phyloP scores from a whole-genome alignment of 2,888 invertebrate species.

The Hypena proboscidalis region DNA sequence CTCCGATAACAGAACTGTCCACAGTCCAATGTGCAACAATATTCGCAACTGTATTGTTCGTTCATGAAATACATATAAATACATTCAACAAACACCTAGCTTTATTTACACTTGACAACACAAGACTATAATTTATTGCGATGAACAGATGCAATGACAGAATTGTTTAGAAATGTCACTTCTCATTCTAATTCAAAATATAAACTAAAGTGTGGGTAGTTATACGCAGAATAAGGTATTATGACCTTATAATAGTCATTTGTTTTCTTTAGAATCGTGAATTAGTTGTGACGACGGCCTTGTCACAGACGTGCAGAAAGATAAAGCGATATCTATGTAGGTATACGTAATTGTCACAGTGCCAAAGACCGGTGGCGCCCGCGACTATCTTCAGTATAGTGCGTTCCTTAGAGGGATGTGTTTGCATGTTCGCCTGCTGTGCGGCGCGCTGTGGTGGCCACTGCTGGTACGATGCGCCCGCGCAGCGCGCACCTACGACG shows the following conservation, averaged over 20 bases:
- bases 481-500: conserved; percentile 73
- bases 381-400: conserved; percentile 81
- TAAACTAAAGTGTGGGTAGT: conserved; percentile 7
- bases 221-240: neutral
- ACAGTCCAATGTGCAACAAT: conserved; percentile 42
- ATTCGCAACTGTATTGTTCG: conserved; percentile 19
- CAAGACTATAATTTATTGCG: too few relatives aligned
- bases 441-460: conserved; percentile 83
- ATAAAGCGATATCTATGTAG: conserved; percentile 62
- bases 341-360: conserved; percentile 72
- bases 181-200: neutral
- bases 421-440: conserved; percentile 81
- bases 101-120: too few relatives aligned
- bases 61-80: neutral
- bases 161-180: too few relatives aligned
- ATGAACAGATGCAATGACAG: too few relatives aligned
- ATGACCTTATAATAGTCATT: conserved; percentile 4
- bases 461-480: conserved; percentile 77
- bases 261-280: conserved; percentile 27
- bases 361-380: conserved; percentile 76
- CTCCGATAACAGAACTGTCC: conserved; percentile 62
- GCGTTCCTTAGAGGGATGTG: conserved; percentile 82
- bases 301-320: conserved; percentile 68
- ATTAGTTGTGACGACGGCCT: conserved; percentile 53
- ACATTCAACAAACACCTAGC: too few relatives aligned